Conservation (phyloP, 2,888 invertebrate genomes). For the Diplolepis rosae region DNA sequence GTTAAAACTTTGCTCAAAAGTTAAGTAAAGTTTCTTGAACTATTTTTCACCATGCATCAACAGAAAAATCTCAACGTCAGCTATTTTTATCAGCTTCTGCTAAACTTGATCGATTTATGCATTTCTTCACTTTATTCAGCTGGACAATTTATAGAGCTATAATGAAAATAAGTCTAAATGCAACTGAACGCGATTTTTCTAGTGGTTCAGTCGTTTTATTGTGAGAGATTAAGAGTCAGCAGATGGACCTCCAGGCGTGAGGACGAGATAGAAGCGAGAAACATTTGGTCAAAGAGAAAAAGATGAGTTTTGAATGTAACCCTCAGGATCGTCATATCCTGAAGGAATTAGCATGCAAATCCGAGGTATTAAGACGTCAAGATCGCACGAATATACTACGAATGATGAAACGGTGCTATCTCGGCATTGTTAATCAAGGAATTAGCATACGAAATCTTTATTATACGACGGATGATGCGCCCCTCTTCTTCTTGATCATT, state of each 20-base stretch:
- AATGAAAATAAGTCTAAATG: too few relatives aligned
- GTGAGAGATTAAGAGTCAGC: not conserved
- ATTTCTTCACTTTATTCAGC: too few relatives aligned
- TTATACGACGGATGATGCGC: slow-evolving; percentile 51
- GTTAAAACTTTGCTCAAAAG: too few relatives aligned
- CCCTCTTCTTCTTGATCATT: not conserved
- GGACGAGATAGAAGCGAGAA: not conserved
- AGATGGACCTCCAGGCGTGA: not conserved
- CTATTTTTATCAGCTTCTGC: too few relatives aligned
- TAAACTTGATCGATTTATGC: too few relatives aligned
- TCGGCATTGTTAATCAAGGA: slow-evolving; percentile 67
- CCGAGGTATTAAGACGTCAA: slow-evolving; percentile 49
- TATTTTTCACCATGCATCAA: too few relatives aligned
- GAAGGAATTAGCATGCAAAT: slow-evolving; percentile 21
- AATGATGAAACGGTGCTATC: slow-evolving; percentile 23
- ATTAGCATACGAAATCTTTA: slow-evolving; percentile 69
- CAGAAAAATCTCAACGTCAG: too few relatives aligned
- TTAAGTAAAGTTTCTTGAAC: too few relatives aligned
- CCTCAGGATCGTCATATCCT: slow-evolving; percentile 13
- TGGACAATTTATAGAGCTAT: too few relatives aligned
- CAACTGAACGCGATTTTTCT: too few relatives aligned
- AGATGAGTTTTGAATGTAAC: not conserved
- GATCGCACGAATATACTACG: slow-evolving; percentile 37
- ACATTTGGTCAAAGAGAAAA: not conserved
- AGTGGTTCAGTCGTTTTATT: not conserved